A percentile compares a stretch with the other conserved stretches of the same genome.
These are phyloP conservation scores for Muricea muricata DNA, from an alignment of 92 coral and sea anemone genomes.

Conservation along the genomic window DNA sequence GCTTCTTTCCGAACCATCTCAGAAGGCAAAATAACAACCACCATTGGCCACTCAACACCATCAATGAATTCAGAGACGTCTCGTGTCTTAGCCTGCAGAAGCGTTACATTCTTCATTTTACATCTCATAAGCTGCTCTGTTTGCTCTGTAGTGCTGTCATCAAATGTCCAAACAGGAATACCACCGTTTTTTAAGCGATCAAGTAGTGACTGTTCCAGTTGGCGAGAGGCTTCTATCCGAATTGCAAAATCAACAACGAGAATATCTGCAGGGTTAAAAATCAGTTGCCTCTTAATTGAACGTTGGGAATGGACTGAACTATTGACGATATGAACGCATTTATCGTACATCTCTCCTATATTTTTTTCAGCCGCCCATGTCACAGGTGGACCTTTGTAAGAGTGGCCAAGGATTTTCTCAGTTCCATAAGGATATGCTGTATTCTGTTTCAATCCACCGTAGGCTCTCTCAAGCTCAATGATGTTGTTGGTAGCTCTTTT, in stretches of 20 bases:
- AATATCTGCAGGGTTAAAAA: conserved; percentile 44
- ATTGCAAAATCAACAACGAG: conserved; percentile 48
- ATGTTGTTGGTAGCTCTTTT: conserved; percentile 52
- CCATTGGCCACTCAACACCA: conserved; percentile 68
- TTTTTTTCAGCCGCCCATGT: conserved; percentile 43
- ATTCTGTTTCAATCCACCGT: conserved; percentile 39
- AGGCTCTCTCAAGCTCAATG: conserved; percentile 48
- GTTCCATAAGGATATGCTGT: conserved; percentile 58
- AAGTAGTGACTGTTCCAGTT: neutral
- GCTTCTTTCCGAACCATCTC: conserved; percentile 23
- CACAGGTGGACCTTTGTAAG: conserved; percentile 50
- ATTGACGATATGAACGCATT: conserved; percentile 37
- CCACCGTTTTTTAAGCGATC: neutral
- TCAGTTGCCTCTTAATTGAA: neutral
- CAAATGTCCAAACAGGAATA: neutral
- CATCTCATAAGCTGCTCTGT: neutral
- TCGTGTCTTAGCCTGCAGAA: conserved; percentile 43
- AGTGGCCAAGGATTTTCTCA: conserved; percentile 52
- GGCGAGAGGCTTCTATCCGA: neutral
- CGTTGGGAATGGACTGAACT: neutral
- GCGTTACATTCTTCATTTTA: neutral
- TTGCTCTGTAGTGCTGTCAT: neutral
- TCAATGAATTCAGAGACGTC: conserved; percentile 43
- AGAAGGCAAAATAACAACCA: conserved; percentile 47
- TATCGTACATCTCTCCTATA: conserved; percentile 36